Evolutionary conservation across 2,888 invertebrate genomes (phyloP), one percentile per base, ranked within the genome.

Genomic region (Pilophorus perplexus): DNA sequence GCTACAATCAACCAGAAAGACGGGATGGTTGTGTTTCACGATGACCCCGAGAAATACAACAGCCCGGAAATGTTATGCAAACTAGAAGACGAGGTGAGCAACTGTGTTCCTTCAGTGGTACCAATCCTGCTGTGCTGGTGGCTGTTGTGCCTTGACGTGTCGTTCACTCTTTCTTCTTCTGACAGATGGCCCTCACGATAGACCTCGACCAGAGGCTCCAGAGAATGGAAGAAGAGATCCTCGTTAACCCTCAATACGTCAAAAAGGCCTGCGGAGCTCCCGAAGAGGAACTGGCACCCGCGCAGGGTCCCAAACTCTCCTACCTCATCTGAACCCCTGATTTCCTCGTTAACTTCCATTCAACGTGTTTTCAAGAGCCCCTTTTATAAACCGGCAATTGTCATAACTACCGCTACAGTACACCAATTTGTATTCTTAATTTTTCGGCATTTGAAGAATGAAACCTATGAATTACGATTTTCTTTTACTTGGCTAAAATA

Each of bases 1-100:
- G 97, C 97, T 23, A 90, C 91, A 74, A 96, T 98, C 72, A 95
- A 96, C 80, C 93, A 96, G 80, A 93, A 92, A 78, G 96, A 97
- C 79, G 96, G 97, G 12, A 97, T 97, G 96, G 96, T 98, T 14
- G 84, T 93, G 62, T 98, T 98, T 77, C 86, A 92, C 73, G 96
- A 97, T 75, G 93, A 92, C 77, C 95, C 95, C 8, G 95, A 96
- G 76, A 94, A 93, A 77, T 96, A 91, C 77, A 90, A 93, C 74
- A 90, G 92, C 70, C 90, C 93, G 0, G 85, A 85, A 74, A 94
- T 95, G 80, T 81, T 97, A 74, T 86, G 88, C 74, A 85, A 88
- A 70, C 79, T 97, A 68, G 93, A 96, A 79, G 86, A 88, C 75
- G 80, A 82, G 77, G 82, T 82, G 75, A 55, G 55, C 10, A 3